Percentiles rank a stretch among this genome's conserved stretches.
Conservation (phyloP, 2,113 vertebrate genomes). For the Ammodytes marinus region DNA sequence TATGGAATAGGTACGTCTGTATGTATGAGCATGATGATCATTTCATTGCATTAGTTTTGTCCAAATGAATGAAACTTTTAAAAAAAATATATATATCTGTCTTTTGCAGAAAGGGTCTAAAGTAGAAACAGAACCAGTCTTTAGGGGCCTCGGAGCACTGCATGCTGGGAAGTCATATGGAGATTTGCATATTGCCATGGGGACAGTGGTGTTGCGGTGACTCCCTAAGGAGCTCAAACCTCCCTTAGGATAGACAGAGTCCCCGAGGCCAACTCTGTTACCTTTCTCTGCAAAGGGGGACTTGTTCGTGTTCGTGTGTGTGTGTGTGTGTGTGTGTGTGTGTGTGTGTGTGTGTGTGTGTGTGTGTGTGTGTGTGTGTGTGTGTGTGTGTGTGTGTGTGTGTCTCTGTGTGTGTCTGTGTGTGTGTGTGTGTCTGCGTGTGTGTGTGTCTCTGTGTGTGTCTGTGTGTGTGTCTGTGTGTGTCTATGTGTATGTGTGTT, state of each 20-base stretch:
- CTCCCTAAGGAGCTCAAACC: slow-evolving; percentile 63
- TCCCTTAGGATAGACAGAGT: slow-evolving; percentile 70
- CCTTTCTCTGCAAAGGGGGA: slow-evolving; percentile 34
- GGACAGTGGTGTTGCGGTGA: slow-evolving; percentile 74
- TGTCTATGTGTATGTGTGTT: background rate
- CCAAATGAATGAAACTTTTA: slow-evolving; percentile 55
- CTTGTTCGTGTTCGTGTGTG: slow-evolving; percentile 7
- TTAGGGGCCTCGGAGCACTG: slow-evolving; percentile 63
- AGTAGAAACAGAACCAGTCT: slow-evolving; percentile 64
- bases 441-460: slow-evolving; percentile 8
- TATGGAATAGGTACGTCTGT: slow-evolving; percentile 23
- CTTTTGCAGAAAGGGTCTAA: slow-evolving; percentile 49
- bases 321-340: slow-evolving; percentile 11
- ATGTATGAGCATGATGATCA: slow-evolving; percentile 30
- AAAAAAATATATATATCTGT: slow-evolving; percentile 23
- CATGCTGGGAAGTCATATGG: slow-evolving; percentile 74
- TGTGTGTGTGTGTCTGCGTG: slow-evolving; percentile 9
- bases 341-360: slow-evolving; percentile 13
- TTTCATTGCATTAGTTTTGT: slow-evolving; percentile 62
- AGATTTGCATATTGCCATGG: slow-evolving; percentile 79
- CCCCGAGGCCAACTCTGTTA: slow-evolving; percentile 69
- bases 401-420: slow-evolving; percentile 6
- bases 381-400: slow-evolving; percentile 17
- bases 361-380: slow-evolving; percentile 17
- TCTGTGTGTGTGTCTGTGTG: slow-evolving; percentile 23